Base-by-base conservation (phyloP, 2,888 invertebrate species). In the Mesorhabditis sp. region DNA sequence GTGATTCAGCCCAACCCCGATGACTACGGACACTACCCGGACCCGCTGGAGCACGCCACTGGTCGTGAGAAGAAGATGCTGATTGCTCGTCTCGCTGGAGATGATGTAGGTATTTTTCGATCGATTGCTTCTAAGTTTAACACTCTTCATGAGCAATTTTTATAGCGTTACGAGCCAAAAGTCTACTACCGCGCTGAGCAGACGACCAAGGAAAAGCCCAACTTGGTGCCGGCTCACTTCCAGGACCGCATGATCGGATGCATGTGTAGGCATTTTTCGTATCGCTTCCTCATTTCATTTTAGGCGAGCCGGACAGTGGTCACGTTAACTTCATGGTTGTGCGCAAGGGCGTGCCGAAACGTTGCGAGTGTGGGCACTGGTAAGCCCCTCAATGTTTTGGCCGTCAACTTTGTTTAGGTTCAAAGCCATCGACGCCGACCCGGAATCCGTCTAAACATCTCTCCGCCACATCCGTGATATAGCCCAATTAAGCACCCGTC, bases 291-390 rank as follows among this genome's bases (percentile, higher is more conserved):
- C 3, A 50, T n/a, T 50, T 66, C 15, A 10, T 45, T 66, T 4
- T 50, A 88, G 88, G 88, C 87, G 94, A 96, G 88, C 94, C 95
- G 87, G 96, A 96, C 86, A 90, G 93, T 67, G 91, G 92, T 70
- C 89, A 90, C 74, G 91, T 97, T 79, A 92, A 91, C 86, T 97
- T 94, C 93, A 93, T 96, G 91, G 94, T 94, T 92, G 88, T 97
- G 83, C 92, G 95, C 87, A 91, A 91, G 89, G 95, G 92, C 61
- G 90, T 91, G 81, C 91, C 93, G 73, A 92, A 92, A 86, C 70
- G 80, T 69, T 80, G 96, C 86, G 93, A 92, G 86, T 97, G 97
- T 87, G 97, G 97, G 70, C 91, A 95, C 87, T 79, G 79, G 78
- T 79, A 50, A 50, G 58, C 58, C n/a, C 1, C n/a, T 50, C n/a